Percentiles rank a stretch among this genome's conserved stretches.
Conservation (phyloP, 1,140 invertebrate genomes). For the Mamestra configurata region DNA sequence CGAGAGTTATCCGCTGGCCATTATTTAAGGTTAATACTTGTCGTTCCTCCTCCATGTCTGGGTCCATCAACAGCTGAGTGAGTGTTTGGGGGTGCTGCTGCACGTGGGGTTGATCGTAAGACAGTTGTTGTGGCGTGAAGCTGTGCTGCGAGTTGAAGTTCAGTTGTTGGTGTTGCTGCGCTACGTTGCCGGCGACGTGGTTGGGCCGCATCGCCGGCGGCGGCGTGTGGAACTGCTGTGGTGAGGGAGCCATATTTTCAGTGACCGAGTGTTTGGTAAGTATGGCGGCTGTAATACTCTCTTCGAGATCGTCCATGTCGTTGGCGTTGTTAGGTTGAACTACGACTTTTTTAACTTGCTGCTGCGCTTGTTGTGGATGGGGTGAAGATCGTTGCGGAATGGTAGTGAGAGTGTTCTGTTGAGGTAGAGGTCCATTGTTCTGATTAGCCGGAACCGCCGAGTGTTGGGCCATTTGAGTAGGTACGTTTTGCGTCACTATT, state of each 20-base stretch:
- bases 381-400: conserved; percentile 72
- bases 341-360: conserved; percentile 79
- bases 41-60: conserved; percentile 79
- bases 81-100: conserved; percentile 71
- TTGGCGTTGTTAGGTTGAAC: conserved; percentile 82
- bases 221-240: conserved; percentile 74
- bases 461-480: conserved; percentile 67
- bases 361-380: conserved; percentile 72
- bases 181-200: conserved; percentile 55
- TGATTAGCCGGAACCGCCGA: conserved; percentile 69
- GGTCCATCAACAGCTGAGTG: conserved; percentile 75
- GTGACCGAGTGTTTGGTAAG: conserved; percentile 78
- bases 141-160: conserved; percentile 69
- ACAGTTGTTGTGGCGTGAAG: conserved; percentile 69
- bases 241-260: conserved; percentile 65
- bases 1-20: conserved; percentile 82
- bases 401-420: conserved; percentile 68
- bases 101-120: conserved; percentile 67
- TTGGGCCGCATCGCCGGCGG: conserved; percentile 67
- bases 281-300: conserved; percentile 86
- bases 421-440: conserved; percentile 73
- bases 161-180: conserved; percentile 67
- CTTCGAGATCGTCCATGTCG: conserved; percentile 86
- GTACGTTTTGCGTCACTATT: conserved; percentile 76
- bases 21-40: conserved; percentile 79